Evolutionary conservation across 2,113 vertebrate genomes (phyloP), one percentile per base, ranked within the genome.

Genomic region (Microtus montanus): DNA sequence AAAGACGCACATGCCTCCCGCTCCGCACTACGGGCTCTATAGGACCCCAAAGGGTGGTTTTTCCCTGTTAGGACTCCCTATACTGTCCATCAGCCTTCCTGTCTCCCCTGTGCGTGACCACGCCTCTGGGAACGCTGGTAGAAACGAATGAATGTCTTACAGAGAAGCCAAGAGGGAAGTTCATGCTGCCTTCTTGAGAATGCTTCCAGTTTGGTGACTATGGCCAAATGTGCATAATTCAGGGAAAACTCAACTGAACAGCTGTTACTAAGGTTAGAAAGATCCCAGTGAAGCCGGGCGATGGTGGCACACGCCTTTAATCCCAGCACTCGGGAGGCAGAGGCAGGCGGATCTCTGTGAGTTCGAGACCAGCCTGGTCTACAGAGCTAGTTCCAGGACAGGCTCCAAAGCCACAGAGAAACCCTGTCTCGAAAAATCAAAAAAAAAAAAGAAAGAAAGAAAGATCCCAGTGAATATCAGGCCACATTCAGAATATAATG

Each of bases 41-140:
- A 3, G 3, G 0, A 2, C 24, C 1, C 3, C 2, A 26, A 64
- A 84, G 15, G 7, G 52, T 70, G 35, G 38, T 12, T 38, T 64
- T 35, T 3, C 1, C 1, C 1, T 2, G 14, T 5, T 5, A n/a
- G 22, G 35, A 6, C 5, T 33, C 20, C 24, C 10, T 12, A 15
- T 70, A 73, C 12, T 7, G 1, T 17, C 68, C 1, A 22, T 6
- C 9, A 7, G 2, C 11, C 7, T 24, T 17, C 58, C 10, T 2
- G 0, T 5, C 52, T 17, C 2, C 33, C 0, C 38, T 22, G 2
- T 54, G 26, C 5, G 4, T 17, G 0, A 0, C 47, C 38, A 26
- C 7, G 15, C 8, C 33, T 1, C 1, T 2, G 2, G 11, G 11
- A 87, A 24, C 5, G 14, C 79, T 52, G 30, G 14, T 41, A 6